Evolutionary conservation across 1,140 invertebrate species (phyloP), one percentile per base, ranked within the genome.

Genomic region (Liolophura sinensis): DNA sequence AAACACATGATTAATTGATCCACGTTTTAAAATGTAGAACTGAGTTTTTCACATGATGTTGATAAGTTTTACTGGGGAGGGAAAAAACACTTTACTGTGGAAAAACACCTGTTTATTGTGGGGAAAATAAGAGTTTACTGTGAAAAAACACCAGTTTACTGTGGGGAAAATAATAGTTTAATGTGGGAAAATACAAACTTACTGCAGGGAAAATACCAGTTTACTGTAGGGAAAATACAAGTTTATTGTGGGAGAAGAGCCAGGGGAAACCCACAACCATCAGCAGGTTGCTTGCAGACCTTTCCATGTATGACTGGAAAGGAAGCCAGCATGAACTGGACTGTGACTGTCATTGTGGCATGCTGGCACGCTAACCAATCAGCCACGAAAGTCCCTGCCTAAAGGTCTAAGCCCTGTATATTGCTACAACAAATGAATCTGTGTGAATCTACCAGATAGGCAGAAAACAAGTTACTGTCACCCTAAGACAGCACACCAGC

Each of bases 21-120:
- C 78, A 48, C 73, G 67, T 31, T 72, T 72, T 56, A 77, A 73
- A 27, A 60, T 65, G n/a, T 70, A 72, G 55, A 7, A 49, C 6
- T 24, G 18, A 20, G 24, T 24, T n/a, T n/a, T n/a, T n/a, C n/a
- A n/a, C 49, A 50, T n/a, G n/a, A 14, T 50, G n/a, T 15, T 15
- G 14, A 50, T 50, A n/a, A 15, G 49, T 15, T n/a, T n/a, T n/a
- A n/a, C n/a, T n/a, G n/a, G n/a, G n/a, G n/a, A n/a, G n/a, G n/a
- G n/a, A n/a, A 22, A 54, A 24, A 52, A n/a, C 54, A 27, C 15
- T 16, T n/a, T n/a, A 58, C 22, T 51, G 22, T 31, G 18, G 25
- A 15, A 14, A 58, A 51, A 25, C 18, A 16, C 16, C 15, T n/a
- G 7, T 22, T 62, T 6, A n/a, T 47, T 18, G 18, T 16, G 6